phyloP scores from a whole-genome alignment of 2,113 vertebrate genomes.

The Oplegnathus fasciatus region DNA sequence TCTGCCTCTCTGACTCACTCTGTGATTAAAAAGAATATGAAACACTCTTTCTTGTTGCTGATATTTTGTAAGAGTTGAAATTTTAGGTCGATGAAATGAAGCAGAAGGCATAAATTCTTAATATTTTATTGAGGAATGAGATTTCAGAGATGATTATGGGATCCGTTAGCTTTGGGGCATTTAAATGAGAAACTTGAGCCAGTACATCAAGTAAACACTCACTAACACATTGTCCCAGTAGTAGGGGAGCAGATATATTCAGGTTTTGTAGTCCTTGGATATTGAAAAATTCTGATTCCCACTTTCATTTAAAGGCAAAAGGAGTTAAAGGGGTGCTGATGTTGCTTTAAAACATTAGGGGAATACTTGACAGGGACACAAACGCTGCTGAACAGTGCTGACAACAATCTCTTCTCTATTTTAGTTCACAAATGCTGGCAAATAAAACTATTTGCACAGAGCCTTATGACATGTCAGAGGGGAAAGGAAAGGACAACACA shows the following conservation, averaged over 20 bases:
- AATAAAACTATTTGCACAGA: constrained; percentile 11
- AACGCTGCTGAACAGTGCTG: background rate
- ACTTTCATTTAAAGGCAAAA: background rate
- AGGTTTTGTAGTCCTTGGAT: background rate
- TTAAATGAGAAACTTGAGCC: background rate
- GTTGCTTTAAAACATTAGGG: background rate
- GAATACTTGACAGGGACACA: background rate
- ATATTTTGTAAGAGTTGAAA: constrained; percentile 17
- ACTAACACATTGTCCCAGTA: background rate
- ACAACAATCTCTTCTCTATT: background rate
- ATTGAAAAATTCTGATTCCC: background rate
- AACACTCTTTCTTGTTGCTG: background rate
- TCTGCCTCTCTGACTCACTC: background rate
- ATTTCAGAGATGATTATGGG: background rate
- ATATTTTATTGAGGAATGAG: constrained; percentile 10
- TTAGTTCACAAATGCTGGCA: background rate
- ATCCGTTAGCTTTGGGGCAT: background rate
- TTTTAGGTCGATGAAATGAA: constrained; percentile 3
- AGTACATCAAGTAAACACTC: background rate
- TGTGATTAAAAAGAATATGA: constrained; percentile 20
- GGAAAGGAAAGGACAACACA: background rate
- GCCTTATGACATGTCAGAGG: constrained; percentile 26
- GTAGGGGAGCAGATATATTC: background rate
- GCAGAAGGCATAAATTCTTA: background rate
- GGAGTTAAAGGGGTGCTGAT: background rate